These are phyloP conservation scores for Apodemia duryi DNA, from an alignment of 2,888 invertebrate species.

Conservation along the genomic window DNA sequence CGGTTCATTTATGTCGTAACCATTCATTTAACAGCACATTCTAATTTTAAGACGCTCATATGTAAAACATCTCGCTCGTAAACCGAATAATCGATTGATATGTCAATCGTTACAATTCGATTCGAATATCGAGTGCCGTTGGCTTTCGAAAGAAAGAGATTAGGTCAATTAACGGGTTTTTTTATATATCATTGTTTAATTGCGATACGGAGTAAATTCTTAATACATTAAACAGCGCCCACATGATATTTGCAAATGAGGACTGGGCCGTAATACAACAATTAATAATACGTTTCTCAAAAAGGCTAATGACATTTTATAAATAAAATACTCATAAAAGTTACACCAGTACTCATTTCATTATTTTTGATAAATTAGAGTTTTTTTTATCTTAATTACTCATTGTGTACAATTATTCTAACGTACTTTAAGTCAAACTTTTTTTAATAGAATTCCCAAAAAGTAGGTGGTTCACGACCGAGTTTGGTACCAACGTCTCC, in stretches of 20 bases:
- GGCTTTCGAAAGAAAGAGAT: conserved; percentile 30
- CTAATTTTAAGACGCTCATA: background rate
- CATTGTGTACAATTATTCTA: background rate
- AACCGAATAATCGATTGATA: conserved; percentile 20
- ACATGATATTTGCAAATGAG: conserved; percentile 8
- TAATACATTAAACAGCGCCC: conserved; percentile 12
- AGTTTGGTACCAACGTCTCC: too few relatives aligned
- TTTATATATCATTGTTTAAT: conserved; percentile 35
- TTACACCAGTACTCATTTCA: background rate
- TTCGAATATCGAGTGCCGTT: conserved; percentile 21
- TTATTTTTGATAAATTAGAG: background rate
- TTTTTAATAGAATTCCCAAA: too few relatives aligned
- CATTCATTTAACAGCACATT: background rate
- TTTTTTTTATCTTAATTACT: background rate
- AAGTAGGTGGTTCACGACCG: too few relatives aligned
- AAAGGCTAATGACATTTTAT: conserved; percentile 3
- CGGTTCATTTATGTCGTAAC: background rate
- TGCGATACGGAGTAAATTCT: conserved; percentile 19
- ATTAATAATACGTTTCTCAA: conserved; percentile 5
- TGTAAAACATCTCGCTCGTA: conserved; percentile 2
- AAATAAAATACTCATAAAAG: background rate
- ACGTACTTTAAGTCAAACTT: too few relatives aligned
- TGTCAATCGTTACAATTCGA: conserved; percentile 19
- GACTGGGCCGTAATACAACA: background rate
- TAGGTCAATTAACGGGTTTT: conserved; percentile 50